These are phyloP conservation scores for Cheirogaleus medius DNA, from an alignment of 2,113 vertebrate genomes.

Conservation along the genomic window DNA sequence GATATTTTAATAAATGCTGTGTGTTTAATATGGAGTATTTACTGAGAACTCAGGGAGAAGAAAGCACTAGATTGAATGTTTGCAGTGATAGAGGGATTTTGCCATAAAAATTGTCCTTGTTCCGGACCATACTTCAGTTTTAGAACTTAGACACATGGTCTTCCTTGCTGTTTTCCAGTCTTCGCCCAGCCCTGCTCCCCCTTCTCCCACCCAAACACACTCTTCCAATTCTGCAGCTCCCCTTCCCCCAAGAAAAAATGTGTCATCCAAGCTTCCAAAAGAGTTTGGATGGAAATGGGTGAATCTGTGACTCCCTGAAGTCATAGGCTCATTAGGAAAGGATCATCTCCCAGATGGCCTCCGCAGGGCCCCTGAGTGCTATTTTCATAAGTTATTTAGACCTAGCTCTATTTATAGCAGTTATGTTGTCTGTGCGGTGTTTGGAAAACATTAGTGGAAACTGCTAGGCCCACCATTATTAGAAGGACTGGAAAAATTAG, in stretches of 20 bases:
- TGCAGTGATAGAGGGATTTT: background rate
- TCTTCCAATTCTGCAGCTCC: background rate
- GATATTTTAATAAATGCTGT: background rate
- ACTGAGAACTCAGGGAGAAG: background rate
- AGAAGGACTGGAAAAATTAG: slow-evolving; percentile 65
- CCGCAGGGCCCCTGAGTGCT: slow-evolving; percentile 19
- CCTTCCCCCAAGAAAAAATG: background rate
- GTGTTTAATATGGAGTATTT: background rate
- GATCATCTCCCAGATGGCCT: slow-evolving; percentile 59
- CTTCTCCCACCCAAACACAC: background rate
- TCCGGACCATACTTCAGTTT: background rate
- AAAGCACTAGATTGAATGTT: background rate
- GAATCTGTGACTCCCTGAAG: slow-evolving; percentile 32
- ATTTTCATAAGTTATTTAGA: slow-evolving; percentile 72
- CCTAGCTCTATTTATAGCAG: slow-evolving; percentile 67
- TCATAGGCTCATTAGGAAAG: slow-evolving; percentile 49
- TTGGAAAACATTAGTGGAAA: slow-evolving; percentile 68
- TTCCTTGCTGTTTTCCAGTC: background rate
- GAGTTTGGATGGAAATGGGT: slow-evolving; percentile 26
- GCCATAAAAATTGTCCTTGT: background rate
- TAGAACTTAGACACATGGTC: background rate
- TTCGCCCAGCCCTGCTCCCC: too few species aligned
- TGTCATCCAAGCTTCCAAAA: slow-evolving; percentile 13
- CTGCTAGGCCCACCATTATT: slow-evolving; percentile 53
- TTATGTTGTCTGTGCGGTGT: slow-evolving; percentile 46